Evolutionary conservation across 1,140 invertebrate species (phyloP), one percentile per base, ranked within the genome.

Genomic region (Lordiphosa stackelbergi): DNA sequence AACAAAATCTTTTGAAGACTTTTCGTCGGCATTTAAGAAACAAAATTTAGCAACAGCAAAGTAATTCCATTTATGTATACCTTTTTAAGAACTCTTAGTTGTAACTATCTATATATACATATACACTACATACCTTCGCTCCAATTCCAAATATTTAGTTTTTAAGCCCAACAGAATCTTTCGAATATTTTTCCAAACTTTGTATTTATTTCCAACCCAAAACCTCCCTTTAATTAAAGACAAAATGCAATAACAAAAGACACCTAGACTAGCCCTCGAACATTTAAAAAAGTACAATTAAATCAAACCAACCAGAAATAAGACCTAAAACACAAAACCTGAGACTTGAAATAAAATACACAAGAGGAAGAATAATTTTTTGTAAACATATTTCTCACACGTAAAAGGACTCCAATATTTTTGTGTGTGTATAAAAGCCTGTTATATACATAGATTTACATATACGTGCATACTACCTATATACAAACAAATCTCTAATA

Each of bases 61-160:
- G 58, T 13, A 45, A 69, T 83, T 83, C 64, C 72, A 62, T 75
- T 68, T 65, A 61, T 62, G 59, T 65, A 73, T 55, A 66, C 54
- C 41, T 62, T 41, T 62, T 51, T 62, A 51, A 7, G 53, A 53
- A 35, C 46, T 54, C 49, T 45, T 74, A 68, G 55, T 53, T 68
- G 46, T 73, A 81, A 62, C 45, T 60, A 47, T 53, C 37, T 47
- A 42, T 37, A 65, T 52, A 65, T 12, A 22, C 43, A 48, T 54
- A 71, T 46, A 56, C 37, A 36, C 49, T 42, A 28, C 48, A 56
- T 54, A 65, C 71, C 77, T 83, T 83, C 73, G 78, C 77, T 83
- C 73, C 73, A 73, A 83, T 83, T 83, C 77, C 77, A 83, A 83
- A 83, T 77, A 83, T 70, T 66, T 78, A 83, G 77, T 84, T 70